Evolutionary conservation across 2,797 vertebrate species (phyloP), one percentile per base, ranked within the genome.

Genomic region (Acestrorhynchus altus): DNA sequence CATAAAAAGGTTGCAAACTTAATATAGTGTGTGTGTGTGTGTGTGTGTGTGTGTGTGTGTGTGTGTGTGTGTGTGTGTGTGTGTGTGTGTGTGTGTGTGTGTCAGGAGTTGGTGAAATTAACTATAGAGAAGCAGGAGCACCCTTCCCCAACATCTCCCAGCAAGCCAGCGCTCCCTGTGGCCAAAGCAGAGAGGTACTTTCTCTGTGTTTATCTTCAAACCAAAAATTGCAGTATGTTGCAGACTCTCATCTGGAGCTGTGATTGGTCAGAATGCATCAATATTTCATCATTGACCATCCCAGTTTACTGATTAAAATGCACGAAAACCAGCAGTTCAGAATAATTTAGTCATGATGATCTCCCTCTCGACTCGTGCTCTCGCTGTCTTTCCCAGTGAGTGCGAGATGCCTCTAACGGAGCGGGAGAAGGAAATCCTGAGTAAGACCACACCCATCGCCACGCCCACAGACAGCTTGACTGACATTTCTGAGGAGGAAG

Each of bases 81-180:
- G 52, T 68, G 61, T 65, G 52, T 61, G 44, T 71, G 63, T 69
- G n/a, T 87, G 26, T 85, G 6, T 85, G 22, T 79, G 18, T 79
- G 76, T 78, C 81, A 97, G 98, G 98, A 99, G 76, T 87, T 99
- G 89, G 98, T 99, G 84, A 97, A 95, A 86, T 94, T 99, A 46
- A 98, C 95, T 0, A 95, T 97, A 24, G 97, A 99, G 90, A 99
- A 99, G 85, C 96, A 98, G 78, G 98, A 98, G 49, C 97, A 97
- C 54, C 96, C 97, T 0, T 98, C 97, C 18, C 97, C 97, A 26
- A 97, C 95, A 1, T 95, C 94, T 77, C 96, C 97, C 0, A 96
- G 89, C 87, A 99, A 98, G 85, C 95, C 96, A 77, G 93, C 88
- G 10, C 88, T 89, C 28, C 95, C 96, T 61, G 90, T 93, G 12